Conservation (phyloP, 1,140 invertebrate genomes). For the Eriosoma lanigerum region DNA sequence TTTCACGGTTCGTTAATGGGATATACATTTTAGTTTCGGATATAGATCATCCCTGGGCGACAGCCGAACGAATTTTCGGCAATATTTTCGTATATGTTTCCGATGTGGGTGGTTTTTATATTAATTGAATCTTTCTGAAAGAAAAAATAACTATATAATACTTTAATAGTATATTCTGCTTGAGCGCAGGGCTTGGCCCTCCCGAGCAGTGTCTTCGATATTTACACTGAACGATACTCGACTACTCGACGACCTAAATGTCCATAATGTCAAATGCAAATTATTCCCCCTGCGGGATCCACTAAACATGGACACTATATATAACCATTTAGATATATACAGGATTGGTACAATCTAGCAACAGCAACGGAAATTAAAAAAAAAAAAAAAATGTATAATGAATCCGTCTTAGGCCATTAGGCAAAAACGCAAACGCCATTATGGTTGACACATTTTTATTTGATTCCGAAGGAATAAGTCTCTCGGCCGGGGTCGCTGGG, state of each 20-base stretch:
- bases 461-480: background rate
- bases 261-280: slow-evolving; percentile 13
- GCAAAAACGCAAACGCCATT: background rate
- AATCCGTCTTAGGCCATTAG: slow-evolving; percentile 28
- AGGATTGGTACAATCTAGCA: background rate
- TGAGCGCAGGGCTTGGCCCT: background rate
- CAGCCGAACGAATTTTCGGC: slow-evolving; percentile 26
- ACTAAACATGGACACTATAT: background rate
- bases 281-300: background rate
- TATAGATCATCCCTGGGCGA: slow-evolving; percentile 27
- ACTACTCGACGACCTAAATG: background rate
- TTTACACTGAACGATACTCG: background rate
- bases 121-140: slow-evolving; percentile 21
- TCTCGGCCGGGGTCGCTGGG: background rate
- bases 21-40: slow-evolving; percentile 25
- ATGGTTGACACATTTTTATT: background rate
- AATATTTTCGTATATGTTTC: slow-evolving; percentile 1
- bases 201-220: background rate
- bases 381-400: background rate
- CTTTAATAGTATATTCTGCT: background rate
- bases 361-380: background rate
- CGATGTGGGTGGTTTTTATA: slow-evolving; percentile 25
- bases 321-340: background rate
- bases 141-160: background rate
- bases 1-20: slow-evolving; percentile 45